A percentile compares a stretch with the other conserved stretches of the same genome.
phyloP scores from a whole-genome alignment of 2,113 vertebrate species.

The Erinaceus europaeus region DNA sequence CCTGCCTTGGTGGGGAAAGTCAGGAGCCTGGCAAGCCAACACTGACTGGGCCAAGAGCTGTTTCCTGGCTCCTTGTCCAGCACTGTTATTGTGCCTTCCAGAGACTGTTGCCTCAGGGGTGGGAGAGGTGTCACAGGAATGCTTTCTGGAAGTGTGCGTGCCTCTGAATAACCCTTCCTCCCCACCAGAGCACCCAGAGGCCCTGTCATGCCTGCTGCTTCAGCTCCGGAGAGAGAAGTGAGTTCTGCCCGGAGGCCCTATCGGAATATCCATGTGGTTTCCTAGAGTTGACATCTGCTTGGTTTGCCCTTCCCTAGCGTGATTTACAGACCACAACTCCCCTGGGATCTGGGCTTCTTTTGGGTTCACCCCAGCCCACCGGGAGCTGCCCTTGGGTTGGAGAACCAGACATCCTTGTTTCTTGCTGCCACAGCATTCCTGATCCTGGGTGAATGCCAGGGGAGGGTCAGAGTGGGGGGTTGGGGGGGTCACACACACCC shows the following conservation, averaged over 20 bases:
- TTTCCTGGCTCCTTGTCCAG: neutral
- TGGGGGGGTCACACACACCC: neutral
- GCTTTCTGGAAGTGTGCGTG: neutral
- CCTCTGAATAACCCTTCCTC: neutral
- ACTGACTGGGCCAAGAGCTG: no score
- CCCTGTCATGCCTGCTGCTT: conserved; percentile 93
- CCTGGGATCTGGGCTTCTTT: conserved; percentile 55
- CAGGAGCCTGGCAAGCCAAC: neutral
- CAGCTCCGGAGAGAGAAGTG: conserved; percentile 96
- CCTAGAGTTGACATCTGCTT: neutral
- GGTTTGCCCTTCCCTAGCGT: neutral
- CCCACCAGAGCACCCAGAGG: conserved; percentile 92
- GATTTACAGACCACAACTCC: conserved; percentile 38
- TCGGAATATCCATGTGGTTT: neutral
- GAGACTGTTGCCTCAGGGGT: neutral
- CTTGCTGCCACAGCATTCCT: conserved; percentile 56
- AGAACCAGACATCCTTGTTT: conserved; percentile 52
- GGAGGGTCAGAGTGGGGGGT: neutral
- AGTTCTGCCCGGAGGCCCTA: conserved; percentile 18
- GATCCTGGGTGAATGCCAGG: neutral
- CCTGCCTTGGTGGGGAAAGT: neutral
- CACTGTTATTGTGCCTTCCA: neutral
- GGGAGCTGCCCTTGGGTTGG: conserved; percentile 38
- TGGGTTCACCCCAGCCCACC: conserved; percentile 32
- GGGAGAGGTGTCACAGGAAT: neutral